Conservation (phyloP, 2,888 invertebrate species). For the Tillus elongatus region DNA sequence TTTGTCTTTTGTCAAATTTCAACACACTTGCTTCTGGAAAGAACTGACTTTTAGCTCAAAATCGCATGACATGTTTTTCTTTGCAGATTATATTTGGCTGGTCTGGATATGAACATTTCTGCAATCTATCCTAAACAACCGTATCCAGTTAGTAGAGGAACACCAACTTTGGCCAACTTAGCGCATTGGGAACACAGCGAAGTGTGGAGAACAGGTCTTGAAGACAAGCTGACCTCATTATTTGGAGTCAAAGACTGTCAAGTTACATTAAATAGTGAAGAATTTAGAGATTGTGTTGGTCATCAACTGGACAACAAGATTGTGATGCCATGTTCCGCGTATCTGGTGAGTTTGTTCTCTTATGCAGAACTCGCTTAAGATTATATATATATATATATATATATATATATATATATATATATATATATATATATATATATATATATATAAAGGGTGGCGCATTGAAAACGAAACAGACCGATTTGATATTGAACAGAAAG, state of each 20-base stretch:
- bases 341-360: conserved; percentile 28
- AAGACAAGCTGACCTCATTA: conserved; percentile 33
- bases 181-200: conserved; percentile 85
- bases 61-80: conserved; percentile 8
- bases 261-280: conserved; percentile 45
- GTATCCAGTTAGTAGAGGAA: conserved; percentile 80
- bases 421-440: too few species aligned
- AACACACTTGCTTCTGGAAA: conserved; percentile 5
- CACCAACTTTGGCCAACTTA: conserved; percentile 73
- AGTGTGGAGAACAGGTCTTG: conserved; percentile 52
- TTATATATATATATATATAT: neutral
- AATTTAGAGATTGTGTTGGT: conserved; percentile 34
- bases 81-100: conserved; percentile 66
- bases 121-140: conserved; percentile 67
- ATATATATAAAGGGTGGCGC: too few species aligned
- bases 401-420: too few species aligned
- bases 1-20: neutral
- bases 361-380: neutral
- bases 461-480: too few species aligned
- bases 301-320: conserved; percentile 36
- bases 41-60: too few species aligned
- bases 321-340: conserved; percentile 32
- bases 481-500: too few species aligned
- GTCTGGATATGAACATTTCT: conserved; percentile 66
- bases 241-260: conserved; percentile 34